These are phyloP conservation scores for Craseonycteris thonglongyai DNA, from an alignment of 2,113 vertebrate genomes.

Conservation along the genomic window DNA sequence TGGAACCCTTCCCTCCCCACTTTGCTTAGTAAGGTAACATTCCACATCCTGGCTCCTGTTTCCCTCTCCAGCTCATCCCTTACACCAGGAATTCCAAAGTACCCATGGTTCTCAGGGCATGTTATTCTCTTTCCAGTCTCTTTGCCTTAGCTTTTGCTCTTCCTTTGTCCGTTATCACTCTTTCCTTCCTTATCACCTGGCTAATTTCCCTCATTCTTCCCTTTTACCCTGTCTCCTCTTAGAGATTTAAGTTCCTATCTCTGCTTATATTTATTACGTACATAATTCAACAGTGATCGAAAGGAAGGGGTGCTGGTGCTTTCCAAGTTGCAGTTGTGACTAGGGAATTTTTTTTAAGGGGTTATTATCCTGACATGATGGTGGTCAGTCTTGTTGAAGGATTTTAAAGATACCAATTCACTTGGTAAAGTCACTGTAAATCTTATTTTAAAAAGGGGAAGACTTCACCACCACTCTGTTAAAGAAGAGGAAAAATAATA, in stretches of 20 bases:
- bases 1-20: background rate
- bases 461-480: background rate
- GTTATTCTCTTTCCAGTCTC: background rate
- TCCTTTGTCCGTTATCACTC: background rate
- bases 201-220: background rate
- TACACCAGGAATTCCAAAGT: background rate
- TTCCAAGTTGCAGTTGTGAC: background rate
- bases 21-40: background rate
- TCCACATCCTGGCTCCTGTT: background rate
- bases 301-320: background rate
- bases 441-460: background rate
- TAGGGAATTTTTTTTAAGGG: background rate
- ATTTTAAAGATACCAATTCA: background rate
- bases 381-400: background rate
- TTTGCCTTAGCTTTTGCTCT: background rate
- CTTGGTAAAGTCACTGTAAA: background rate
- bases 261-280: constrained; percentile 7
- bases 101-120: background rate
- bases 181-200: background rate
- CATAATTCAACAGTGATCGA: background rate
- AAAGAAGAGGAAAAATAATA: background rate
- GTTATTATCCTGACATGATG: background rate
- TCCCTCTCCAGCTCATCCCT: background rate
- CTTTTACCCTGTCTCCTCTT: background rate
- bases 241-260: background rate